phyloP scores from a whole-genome alignment of 2,113 vertebrate genomes.

The Xerus inauris region DNA sequence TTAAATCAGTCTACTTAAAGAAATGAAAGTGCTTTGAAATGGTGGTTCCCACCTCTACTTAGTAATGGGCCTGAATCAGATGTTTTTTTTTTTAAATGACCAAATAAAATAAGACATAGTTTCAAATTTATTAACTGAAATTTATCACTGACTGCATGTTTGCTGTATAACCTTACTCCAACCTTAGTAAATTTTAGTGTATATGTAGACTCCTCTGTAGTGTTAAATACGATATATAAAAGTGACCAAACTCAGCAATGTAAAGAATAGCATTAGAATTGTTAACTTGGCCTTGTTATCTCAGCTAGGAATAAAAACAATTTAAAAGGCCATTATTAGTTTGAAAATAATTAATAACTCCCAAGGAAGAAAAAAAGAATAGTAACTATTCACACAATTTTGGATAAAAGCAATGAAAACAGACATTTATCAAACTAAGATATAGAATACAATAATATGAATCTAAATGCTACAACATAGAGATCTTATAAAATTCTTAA shows the following conservation, averaged over 20 bases:
- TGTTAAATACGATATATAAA: not conserved
- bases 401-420: not conserved
- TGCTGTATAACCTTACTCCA: not conserved
- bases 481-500: not conserved
- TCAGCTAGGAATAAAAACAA: not conserved
- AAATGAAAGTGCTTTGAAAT: constrained; percentile 63
- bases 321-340: not conserved
- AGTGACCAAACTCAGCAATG: not conserved
- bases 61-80: not conserved
- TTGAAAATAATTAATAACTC: not conserved
- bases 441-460: not conserved
- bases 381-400: not conserved
- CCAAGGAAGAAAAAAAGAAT: not conserved
- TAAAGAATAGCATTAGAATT: not conserved
- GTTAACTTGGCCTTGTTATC: not conserved
- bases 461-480: not conserved
- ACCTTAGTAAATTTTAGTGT: not conserved
- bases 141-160: not conserved
- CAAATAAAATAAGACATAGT: constrained; percentile 22
- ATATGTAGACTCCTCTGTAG: not conserved
- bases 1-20: constrained; percentile 15
- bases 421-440: not conserved
- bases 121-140: constrained; percentile 2
- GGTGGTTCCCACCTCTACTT: constrained; percentile 28
- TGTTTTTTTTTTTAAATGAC: not conserved